Conservation (phyloP, 2,888 invertebrate genomes). For the Pristionchus maxplancki region DNA sequence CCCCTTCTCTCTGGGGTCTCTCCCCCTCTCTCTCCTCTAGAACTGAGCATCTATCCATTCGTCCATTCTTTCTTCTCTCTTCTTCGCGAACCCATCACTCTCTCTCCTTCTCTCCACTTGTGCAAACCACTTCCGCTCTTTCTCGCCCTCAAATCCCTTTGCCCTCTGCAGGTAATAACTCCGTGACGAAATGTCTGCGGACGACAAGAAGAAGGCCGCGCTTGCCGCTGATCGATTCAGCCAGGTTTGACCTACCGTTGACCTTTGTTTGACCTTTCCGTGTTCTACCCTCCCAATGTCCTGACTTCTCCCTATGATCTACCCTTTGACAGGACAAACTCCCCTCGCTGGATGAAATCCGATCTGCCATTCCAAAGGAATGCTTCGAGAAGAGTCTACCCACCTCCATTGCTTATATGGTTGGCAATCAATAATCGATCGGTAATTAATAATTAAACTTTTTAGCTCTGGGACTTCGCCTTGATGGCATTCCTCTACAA, state of each 20-base stretch:
- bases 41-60: neutral
- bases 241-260: neutral
- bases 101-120: neutral
- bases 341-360: constrained; percentile 71
- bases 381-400: constrained; percentile 74
- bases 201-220: constrained; percentile 49
- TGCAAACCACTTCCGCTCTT: constrained; percentile 23
- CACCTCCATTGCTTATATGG: constrained; percentile 68
- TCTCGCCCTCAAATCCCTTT: neutral
- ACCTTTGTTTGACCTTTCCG: neutral
- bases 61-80: neutral
- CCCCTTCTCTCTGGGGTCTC: constrained; percentile 13
- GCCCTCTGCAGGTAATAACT: constrained; percentile 30
- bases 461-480: constrained; percentile 59
- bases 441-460: too few relatives aligned
- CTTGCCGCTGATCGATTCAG: constrained; percentile 46
- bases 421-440: neutral
- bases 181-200: constrained; percentile 45
- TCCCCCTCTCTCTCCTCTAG: constrained; percentile 25
- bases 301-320: neutral
- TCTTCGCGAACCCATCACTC: neutral
- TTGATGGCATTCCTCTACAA: constrained; percentile 61
- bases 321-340: constrained; percentile 47
- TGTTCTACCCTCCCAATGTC: neutral
- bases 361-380: constrained; percentile 71